These are phyloP conservation scores for Anableps anableps DNA, from an alignment of 2,797 vertebrate species.

Conservation along the genomic window DNA sequence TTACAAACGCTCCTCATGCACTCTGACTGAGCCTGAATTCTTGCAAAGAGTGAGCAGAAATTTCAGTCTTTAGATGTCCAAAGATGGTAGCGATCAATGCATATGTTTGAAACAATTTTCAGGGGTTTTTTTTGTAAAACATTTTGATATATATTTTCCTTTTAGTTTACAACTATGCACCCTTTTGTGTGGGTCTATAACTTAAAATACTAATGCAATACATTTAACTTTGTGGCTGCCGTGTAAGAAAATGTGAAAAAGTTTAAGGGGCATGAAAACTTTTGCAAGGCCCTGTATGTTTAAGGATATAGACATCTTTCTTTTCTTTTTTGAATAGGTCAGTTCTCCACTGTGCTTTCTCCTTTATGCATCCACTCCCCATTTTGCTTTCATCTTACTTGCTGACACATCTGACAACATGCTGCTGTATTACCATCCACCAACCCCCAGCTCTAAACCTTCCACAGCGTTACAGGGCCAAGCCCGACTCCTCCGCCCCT, in stretches of 20 bases:
- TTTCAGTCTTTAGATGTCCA: not conserved
- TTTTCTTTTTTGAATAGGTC: conserved; percentile 70
- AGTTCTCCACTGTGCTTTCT: conserved; percentile 65
- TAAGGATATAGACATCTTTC: conserved; percentile 65
- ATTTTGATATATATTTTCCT: not conserved
- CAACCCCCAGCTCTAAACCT: conserved; percentile 65
- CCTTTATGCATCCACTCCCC: conserved; percentile 66
- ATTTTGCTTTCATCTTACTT: conserved; percentile 77
- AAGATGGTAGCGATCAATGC: not conserved
- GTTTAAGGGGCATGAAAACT: not conserved
- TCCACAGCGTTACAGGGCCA: conserved; percentile 61
- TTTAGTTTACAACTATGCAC: not conserved
- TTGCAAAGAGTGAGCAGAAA: not conserved
- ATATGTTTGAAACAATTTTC: no score
- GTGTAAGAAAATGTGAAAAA: not conserved
- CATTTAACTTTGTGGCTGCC: not conserved
- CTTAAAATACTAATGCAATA: not conserved
- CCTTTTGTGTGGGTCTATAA: not conserved
- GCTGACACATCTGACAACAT: conserved; percentile 78
- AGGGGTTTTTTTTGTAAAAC: not conserved
- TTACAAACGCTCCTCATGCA: not conserved
- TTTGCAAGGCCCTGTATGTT: conserved; percentile 55
- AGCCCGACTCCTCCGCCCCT: conserved; percentile 60
- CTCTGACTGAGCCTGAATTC: not conserved
- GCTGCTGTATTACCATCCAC: conserved; percentile 72